These are phyloP conservation scores for Lamellibrachia luymesi DNA, from an alignment of 1,140 invertebrate genomes.

Conservation along the genomic window DNA sequence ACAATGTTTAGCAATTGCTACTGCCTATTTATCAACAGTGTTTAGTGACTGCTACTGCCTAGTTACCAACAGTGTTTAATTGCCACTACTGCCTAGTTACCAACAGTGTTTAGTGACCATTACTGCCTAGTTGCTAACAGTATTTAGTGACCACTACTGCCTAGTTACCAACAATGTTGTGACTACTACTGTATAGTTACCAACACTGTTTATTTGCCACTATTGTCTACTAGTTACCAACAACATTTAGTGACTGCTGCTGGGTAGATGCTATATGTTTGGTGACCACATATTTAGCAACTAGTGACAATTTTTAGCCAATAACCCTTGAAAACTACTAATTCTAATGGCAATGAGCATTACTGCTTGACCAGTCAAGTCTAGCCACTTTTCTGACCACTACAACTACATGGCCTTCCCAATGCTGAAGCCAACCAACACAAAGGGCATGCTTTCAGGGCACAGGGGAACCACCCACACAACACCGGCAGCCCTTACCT, in stretches of 20 bases:
- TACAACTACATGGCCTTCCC: neutral
- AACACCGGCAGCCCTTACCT: neutral
- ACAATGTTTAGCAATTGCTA: neutral
- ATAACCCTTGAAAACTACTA: too few species aligned
- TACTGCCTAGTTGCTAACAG: neutral
- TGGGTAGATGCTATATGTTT: too few species aligned
- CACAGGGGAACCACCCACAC: neutral
- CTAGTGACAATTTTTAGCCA: too few species aligned
- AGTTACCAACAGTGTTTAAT: neutral
- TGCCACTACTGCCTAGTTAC: neutral
- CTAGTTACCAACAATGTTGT: neutral
- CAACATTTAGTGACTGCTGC: too few species aligned
- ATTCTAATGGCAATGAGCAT: neutral
- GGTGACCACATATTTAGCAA: too few species aligned
- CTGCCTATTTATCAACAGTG: neutral
- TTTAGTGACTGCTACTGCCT: too few species aligned
- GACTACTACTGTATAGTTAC: neutral
- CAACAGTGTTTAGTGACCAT: neutral
- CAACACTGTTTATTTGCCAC: neutral
- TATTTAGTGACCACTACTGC: neutral
- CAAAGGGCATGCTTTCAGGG: neutral
- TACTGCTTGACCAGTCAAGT: neutral
- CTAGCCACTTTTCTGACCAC: neutral
- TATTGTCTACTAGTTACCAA: neutral
- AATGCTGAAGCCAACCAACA: neutral